Base-by-base conservation (phyloP, 1,140 invertebrate species). In the Scaptomyza montana region DNA sequence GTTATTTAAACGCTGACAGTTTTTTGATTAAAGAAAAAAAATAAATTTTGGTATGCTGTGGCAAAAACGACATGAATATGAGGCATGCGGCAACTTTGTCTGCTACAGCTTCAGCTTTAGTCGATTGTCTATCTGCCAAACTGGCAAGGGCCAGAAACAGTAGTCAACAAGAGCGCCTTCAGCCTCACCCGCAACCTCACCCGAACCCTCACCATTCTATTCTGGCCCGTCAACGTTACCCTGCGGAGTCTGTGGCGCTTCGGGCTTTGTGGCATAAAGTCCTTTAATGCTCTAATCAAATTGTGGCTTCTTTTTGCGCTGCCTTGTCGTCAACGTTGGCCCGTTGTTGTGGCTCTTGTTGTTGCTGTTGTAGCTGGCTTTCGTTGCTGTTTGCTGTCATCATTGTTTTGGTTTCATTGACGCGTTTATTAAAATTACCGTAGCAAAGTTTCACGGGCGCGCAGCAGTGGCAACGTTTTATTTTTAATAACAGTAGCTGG, bases 211-310 rank as follows among this genome's bases (percentile, higher is more conserved):
- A 6, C 7, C 39, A 12, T n/a, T 1, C 39, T n/a, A 12, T n/a
- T 12, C 10, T 30, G 1, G 28, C 59, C 25, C 13, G 9, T 6
- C 41, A 60, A 30, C 30, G 30, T 50, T 39, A 41, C 55, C 9
- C 39, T 59, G 49, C 25, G 63, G 45, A 54, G 69, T 63, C 69
- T 67, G 69, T 72, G 69, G 74, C 79, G 82, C 84, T 84, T 71
- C 68, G 50, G 84, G 84, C 80, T 77, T 84, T 80, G 80, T 77
- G 77, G 62, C 73, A 74, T 75, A 87, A 87, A 87, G 84, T 87
- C 84, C 73, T 89, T 87, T 87, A 87, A 89, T 89, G 84, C 84
- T 87, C 77, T 87, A 87, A 87, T 87, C 84, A 87, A 87, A 87
- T 87, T 87, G 84, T 87, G 84, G 84, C 73, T 87, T 87, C 84